These are phyloP conservation scores for Bombus impatiens DNA, from an alignment of 1,140 invertebrate species.

Conservation along the genomic window DNA sequence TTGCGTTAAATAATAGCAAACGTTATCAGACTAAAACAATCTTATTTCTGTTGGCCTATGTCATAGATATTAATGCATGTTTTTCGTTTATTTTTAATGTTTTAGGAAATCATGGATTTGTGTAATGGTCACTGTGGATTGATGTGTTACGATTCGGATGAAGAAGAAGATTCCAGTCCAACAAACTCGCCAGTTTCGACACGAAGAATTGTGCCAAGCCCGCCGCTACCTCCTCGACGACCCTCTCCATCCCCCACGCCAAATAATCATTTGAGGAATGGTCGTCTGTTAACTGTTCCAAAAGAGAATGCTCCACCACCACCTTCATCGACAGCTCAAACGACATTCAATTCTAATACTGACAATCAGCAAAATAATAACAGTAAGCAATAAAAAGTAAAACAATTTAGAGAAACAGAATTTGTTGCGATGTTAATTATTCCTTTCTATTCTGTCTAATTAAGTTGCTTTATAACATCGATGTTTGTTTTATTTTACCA, in stretches of 20 bases:
- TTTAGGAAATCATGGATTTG: conserved; percentile 81
- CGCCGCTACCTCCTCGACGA: conserved; percentile 86
- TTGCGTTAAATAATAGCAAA: neutral
- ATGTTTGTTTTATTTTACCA: conserved; percentile 39
- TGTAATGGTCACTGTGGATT: conserved; percentile 78
- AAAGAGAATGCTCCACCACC: conserved; percentile 81
- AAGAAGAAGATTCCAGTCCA: conserved; percentile 83
- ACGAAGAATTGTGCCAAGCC: conserved; percentile 82
- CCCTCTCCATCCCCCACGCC: conserved; percentile 83
- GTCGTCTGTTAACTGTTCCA: conserved; percentile 80
- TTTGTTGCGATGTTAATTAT: neutral
- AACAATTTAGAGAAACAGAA: no score
- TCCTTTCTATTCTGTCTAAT: neutral
- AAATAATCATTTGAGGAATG: conserved; percentile 72
- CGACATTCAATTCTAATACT: conserved; percentile 68
- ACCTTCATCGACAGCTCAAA: conserved; percentile 72
- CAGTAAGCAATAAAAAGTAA: conserved; percentile 63
- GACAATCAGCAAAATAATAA: conserved; percentile 78
- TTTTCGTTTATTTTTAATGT: conserved; percentile 43
- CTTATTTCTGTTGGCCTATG: neutral
- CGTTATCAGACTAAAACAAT: neutral
- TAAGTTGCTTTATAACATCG: neutral
- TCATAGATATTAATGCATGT: conserved; percentile 1
- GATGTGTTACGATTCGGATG: conserved; percentile 78
- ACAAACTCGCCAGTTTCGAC: conserved; percentile 79